These are phyloP conservation scores for Rhinolophus sinicus DNA, from an alignment of 2,113 vertebrate species.

Conservation along the genomic window DNA sequence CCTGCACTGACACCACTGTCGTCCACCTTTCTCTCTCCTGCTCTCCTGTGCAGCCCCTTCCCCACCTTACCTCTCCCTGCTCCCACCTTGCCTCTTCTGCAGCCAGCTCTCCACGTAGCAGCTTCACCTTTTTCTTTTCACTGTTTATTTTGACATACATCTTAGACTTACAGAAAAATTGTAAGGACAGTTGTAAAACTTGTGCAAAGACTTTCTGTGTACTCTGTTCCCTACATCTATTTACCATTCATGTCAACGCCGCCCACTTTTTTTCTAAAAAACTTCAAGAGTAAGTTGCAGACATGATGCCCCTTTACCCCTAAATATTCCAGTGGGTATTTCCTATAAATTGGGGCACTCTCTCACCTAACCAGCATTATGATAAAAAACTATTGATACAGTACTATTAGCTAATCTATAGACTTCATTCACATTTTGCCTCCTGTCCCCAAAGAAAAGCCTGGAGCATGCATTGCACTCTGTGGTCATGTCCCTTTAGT, in stretches of 20 bases:
- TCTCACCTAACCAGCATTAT: not conserved
- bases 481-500: too few relatives aligned
- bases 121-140: not conserved
- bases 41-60: not conserved
- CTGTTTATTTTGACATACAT: not conserved
- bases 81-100: not conserved
- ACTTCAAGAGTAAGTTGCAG: not conserved
- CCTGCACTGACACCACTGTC: rapidly evolving
- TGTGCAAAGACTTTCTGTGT: not conserved
- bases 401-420: not conserved
- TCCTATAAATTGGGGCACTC: not conserved
- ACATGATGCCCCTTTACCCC: not conserved
- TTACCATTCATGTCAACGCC: not conserved
- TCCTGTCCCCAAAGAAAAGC: not conserved
- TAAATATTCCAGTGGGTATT: not conserved
- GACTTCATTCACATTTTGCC: not conserved
- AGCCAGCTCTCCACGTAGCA: not conserved
- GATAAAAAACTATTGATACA: not conserved
- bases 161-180: not conserved
- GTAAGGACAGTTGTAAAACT: not conserved
- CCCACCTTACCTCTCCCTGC: not conserved
- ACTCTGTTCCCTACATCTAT: too few relatives aligned
- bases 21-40: not conserved
- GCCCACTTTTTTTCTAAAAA: not conserved
- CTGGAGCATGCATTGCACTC: not conserved